Evolutionary conservation across 1,140 invertebrate genomes (phyloP).

Genomic region (Diabrotica virgifera): DNA sequence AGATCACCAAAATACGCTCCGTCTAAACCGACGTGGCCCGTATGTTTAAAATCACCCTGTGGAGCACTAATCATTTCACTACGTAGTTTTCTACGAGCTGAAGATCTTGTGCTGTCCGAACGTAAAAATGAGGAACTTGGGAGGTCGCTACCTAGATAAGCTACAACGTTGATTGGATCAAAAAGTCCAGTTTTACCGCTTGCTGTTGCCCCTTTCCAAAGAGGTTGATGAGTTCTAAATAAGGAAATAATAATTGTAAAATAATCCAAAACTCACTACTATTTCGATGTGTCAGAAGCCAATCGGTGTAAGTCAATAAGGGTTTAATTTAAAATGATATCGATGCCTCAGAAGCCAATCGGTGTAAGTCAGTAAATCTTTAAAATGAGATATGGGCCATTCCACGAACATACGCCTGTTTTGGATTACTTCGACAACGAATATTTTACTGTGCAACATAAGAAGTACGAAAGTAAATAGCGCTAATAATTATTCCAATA

Average conservation of each 20-base stretch:
- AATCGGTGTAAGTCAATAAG: too few relatives aligned
- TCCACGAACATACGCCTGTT: too few relatives aligned
- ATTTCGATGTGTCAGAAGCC: too few relatives aligned
- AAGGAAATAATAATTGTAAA: constrained; percentile 16
- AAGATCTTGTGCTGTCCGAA: constrained; percentile 57
- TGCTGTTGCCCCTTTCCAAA: constrained; percentile 84
- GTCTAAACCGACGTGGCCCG: constrained; percentile 92
- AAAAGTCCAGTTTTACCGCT: constrained; percentile 86
- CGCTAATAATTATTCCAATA: too few relatives aligned
- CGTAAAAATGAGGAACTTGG: constrained; percentile 54
- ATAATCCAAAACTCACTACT: too few relatives aligned
- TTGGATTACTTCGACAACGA: too few relatives aligned
- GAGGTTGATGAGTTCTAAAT: constrained; percentile 47
- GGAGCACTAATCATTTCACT: constrained; percentile 96
- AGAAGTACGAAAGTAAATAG: too few relatives aligned
- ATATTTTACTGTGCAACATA: too few relatives aligned
- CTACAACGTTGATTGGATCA: constrained; percentile 84
- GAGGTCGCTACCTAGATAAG: constrained; percentile 79
- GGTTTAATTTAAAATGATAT: too few relatives aligned
- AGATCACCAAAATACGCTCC: constrained; percentile 96
- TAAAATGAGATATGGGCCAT: too few relatives aligned
- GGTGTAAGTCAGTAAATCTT: too few relatives aligned
- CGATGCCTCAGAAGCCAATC: too few relatives aligned
- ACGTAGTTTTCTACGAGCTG: constrained; percentile 66
- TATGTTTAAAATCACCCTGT: constrained; percentile 95